These are phyloP conservation scores for Typhlichthys subterraneus DNA, from an alignment of 2,797 vertebrate genomes.

Conservation along the genomic window DNA sequence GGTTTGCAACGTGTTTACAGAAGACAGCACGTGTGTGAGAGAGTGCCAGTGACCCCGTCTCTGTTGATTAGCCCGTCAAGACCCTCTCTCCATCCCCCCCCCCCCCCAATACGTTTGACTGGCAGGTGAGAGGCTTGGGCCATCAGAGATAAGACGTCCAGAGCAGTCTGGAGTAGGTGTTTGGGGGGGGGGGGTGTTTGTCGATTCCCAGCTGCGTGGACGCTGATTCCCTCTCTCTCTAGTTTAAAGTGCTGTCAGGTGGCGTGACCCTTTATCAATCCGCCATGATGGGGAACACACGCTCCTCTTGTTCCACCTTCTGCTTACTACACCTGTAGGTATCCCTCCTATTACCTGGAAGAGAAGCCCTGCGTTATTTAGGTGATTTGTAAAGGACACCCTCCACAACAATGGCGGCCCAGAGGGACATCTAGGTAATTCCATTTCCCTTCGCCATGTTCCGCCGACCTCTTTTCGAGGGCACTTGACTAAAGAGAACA, in stretches of 20 bases:
- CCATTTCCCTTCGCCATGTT: constrained; percentile 33
- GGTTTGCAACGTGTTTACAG: constrained; percentile 10
- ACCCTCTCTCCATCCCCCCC: constrained; percentile 18
- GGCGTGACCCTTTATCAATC: no score
- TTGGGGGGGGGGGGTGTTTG: not conserved
- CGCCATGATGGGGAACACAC: no score
- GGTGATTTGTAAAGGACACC: constrained; percentile 52
- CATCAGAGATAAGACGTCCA: constrained; percentile 58
- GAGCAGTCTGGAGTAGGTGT: constrained; percentile 17
- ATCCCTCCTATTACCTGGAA: not conserved
- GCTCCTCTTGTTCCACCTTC: no score
- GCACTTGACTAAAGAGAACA: constrained; percentile 27
- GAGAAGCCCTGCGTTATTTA: constrained; percentile 20
- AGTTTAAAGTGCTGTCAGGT: no score
- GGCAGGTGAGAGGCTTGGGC: constrained; percentile 54
- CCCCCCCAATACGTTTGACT: not conserved
- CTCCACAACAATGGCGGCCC: constrained; percentile 45
- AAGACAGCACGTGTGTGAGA: constrained; percentile 32
- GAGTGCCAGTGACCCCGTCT: constrained; percentile 64
- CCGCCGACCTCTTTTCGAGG: constrained; percentile 24
- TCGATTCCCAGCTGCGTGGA: no score
- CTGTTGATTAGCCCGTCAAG: constrained; percentile 65
- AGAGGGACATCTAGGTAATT: constrained; percentile 45
- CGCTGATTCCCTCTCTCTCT: no score
- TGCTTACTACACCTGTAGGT: no score